These are phyloP conservation scores for Corydoras maculifer DNA, from an alignment of 2,113 vertebrate species.

Conservation along the genomic window DNA sequence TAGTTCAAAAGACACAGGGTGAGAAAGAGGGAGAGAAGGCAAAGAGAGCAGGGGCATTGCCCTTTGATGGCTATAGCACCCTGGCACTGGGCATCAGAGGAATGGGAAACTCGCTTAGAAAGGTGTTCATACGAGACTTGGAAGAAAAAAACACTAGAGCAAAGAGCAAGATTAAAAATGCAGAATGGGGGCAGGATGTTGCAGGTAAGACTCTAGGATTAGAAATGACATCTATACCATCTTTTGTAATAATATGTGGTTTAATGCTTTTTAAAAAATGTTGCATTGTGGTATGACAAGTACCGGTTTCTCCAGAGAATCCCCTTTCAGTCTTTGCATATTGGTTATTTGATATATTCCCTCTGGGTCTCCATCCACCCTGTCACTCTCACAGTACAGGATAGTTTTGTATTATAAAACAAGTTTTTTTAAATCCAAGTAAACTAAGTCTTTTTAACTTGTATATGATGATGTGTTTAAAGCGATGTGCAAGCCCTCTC, in stretches of 20 bases:
- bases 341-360: too few relatives aligned
- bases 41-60: slow-evolving; percentile 14
- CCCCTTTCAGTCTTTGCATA: too few relatives aligned
- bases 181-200: slow-evolving; percentile 11
- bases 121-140: slow-evolving; percentile 26
- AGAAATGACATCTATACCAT: neutral
- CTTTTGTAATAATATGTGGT: neutral
- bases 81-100: slow-evolving; percentile 10
- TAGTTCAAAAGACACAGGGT: slow-evolving; percentile 7
- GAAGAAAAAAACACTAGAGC: slow-evolving; percentile 38
- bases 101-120: slow-evolving; percentile 46
- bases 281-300: too few relatives aligned
- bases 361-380: too few relatives aligned
- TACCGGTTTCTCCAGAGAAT: too few relatives aligned
- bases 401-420: too few relatives aligned
- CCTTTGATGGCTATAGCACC: neutral
- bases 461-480: neutral
- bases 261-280: neutral
- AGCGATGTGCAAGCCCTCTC: neutral
- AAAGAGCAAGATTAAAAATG: slow-evolving; percentile 23
- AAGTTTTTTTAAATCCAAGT: too few relatives aligned
- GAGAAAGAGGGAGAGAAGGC: slow-evolving; percentile 5
- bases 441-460: too few relatives aligned
- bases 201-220: slow-evolving; percentile 34
- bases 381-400: too few relatives aligned